phyloP scores from a whole-genome alignment of 1,140 invertebrate genomes.

The Galendromus occidentalis region DNA sequence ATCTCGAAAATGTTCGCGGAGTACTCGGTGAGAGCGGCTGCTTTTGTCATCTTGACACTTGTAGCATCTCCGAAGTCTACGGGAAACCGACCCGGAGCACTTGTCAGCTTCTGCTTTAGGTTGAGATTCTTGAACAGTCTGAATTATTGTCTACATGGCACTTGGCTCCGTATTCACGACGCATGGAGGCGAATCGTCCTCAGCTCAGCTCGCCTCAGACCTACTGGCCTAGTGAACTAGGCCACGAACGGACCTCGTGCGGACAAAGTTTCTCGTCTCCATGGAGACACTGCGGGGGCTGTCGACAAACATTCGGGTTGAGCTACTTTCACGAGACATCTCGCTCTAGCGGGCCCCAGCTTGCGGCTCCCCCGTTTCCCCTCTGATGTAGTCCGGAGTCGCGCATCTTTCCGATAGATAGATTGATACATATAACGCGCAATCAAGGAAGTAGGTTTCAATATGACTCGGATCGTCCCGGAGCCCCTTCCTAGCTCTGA shows the following conservation, averaged over 20 bases:
- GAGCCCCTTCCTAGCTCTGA: no score
- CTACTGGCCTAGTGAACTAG: slow-evolving; percentile 9
- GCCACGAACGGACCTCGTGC: background rate
- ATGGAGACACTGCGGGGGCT: no score
- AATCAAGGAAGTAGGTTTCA: no score
- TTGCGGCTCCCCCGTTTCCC: no score
- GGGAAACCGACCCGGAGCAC: background rate
- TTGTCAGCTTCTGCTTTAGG: background rate
- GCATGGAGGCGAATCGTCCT: background rate
- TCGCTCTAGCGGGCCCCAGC: no score
- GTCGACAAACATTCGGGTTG: no score
- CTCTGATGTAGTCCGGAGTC: no score
- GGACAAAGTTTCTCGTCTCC: no score
- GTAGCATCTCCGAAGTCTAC: background rate
- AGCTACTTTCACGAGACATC: no score
- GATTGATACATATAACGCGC: no score
- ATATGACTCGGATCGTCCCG: no score
- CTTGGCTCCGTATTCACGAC: background rate
- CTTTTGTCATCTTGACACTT: background rate
- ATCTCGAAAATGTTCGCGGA: background rate
- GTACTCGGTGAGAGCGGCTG: background rate
- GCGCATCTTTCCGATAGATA: no score
- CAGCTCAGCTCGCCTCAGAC: background rate
- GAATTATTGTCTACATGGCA: background rate
- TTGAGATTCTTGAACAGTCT: background rate